Conservation (phyloP, 2,888 invertebrate species). For the Erannis defoliaria region DNA sequence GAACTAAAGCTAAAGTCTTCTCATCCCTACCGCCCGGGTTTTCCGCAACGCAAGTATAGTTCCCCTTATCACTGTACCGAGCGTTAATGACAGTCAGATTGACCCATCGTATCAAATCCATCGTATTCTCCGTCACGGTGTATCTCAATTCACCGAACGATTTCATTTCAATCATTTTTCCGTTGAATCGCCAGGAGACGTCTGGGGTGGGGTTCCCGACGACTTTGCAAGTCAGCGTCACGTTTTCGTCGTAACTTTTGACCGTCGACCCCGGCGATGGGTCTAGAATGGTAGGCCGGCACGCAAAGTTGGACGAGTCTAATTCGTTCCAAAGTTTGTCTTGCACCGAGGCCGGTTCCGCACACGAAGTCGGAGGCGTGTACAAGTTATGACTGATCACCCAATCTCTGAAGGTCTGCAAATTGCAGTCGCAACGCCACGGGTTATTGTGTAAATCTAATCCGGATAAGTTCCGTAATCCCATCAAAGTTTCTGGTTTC, state of each 20-base stretch:
- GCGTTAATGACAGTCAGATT: conserved; percentile 90
- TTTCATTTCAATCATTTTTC: conserved; percentile 85
- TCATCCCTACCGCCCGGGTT: conserved; percentile 94
- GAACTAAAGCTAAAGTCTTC: conserved; percentile 89
- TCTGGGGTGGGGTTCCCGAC: conserved; percentile 92
- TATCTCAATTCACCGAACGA: conserved; percentile 83
- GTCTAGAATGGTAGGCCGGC: conserved; percentile 91
- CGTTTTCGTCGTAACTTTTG: conserved; percentile 89
- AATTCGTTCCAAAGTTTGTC: conserved; percentile 92
- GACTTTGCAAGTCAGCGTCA: conserved; percentile 92
- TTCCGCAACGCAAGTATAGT: conserved; percentile 93
- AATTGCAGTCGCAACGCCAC: conserved; percentile 95
- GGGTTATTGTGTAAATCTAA: conserved; percentile 93
- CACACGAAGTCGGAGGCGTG: conserved; percentile 91
- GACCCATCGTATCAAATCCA: conserved; percentile 86
- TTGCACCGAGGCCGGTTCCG: conserved; percentile 88
- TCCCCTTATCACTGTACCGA: conserved; percentile 89
- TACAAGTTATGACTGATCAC: conserved; percentile 91
- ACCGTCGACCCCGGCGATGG: conserved; percentile 87
- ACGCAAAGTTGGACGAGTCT: conserved; percentile 92
- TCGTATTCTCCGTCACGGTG: conserved; percentile 73
- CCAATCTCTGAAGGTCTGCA: conserved; percentile 93
- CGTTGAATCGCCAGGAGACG: conserved; percentile 91
- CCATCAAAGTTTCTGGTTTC: conserved; percentile 89
- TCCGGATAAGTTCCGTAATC: conserved; percentile 89